Conservation (phyloP, 2,113 vertebrate species). For the Penelope pileata region DNA sequence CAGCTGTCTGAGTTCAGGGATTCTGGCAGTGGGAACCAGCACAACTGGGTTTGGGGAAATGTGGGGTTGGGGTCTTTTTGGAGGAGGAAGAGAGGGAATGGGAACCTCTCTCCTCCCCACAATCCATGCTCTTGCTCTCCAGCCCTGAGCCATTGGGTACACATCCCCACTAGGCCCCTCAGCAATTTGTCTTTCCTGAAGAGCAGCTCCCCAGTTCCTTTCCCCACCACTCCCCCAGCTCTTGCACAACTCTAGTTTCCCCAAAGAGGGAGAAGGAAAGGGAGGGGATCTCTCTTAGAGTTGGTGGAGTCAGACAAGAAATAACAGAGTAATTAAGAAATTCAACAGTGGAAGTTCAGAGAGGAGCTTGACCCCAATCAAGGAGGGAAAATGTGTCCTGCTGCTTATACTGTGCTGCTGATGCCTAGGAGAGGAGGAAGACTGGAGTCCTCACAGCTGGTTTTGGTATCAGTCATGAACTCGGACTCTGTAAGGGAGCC, state of each 20-base stretch:
- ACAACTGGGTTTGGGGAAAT: background rate
- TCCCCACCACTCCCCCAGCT: background rate
- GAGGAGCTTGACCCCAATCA: constrained; percentile 13
- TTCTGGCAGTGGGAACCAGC: background rate
- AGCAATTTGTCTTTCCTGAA: background rate
- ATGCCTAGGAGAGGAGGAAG: background rate
- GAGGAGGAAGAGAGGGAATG: background rate
- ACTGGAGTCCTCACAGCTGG: background rate
- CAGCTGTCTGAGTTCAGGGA: background rate
- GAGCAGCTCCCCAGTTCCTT: background rate
- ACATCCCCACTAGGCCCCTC: background rate
- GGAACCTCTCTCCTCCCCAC: background rate
- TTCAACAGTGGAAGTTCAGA: background rate
- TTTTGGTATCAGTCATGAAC: constrained; percentile 8
- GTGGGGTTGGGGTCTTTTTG: background rate
- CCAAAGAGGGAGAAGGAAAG: constrained; percentile 2
- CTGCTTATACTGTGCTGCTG: background rate
- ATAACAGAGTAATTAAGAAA: background rate
- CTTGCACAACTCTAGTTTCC: background rate
- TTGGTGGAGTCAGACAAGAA: background rate
- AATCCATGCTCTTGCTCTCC: background rate
- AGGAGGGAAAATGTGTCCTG: constrained; percentile 33
- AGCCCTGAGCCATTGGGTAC: background rate
- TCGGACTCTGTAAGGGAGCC: background rate
- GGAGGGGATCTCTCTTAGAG: background rate